phyloP scores from a whole-genome alignment of 2,888 invertebrate species.

The Pomacea canaliculata region DNA sequence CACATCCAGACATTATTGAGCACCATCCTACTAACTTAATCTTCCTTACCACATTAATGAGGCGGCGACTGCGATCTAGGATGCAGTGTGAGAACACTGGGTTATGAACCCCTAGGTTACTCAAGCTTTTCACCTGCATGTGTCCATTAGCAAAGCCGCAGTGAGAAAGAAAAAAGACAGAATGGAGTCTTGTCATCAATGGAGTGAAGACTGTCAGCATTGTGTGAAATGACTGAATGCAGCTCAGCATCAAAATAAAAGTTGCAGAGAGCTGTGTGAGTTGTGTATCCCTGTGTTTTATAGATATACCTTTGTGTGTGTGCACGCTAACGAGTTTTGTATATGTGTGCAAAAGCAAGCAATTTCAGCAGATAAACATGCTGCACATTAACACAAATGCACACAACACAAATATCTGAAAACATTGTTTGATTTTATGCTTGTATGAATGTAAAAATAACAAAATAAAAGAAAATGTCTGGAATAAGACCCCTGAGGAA shows the following conservation, averaged over 20 bases:
- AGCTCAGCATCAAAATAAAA: too few species aligned
- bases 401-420: too few species aligned
- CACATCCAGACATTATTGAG: too few species aligned
- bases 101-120: conserved; percentile 96
- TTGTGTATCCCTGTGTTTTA: neutral
- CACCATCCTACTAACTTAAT: too few species aligned
- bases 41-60: conserved; percentile 88
- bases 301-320: neutral
- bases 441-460: too few species aligned
- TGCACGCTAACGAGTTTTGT: neutral
- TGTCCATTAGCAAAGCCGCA: conserved; percentile 14
- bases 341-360: neutral
- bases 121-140: conserved; percentile 92
- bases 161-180: conserved; percentile 4
- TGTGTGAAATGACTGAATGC: too few species aligned
- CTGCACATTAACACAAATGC: too few species aligned
- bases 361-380: neutral
- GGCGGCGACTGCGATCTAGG: conserved; percentile 95
- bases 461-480: too few species aligned
- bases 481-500: too few species aligned
- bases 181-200: too few species aligned
- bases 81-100: conserved; percentile 95
- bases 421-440: too few species aligned
- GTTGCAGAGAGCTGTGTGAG: neutral
- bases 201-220: too few species aligned